These are phyloP conservation scores for Narcine bancroftii DNA, from an alignment of 2,113 vertebrate genomes.

Conservation along the genomic window DNA sequence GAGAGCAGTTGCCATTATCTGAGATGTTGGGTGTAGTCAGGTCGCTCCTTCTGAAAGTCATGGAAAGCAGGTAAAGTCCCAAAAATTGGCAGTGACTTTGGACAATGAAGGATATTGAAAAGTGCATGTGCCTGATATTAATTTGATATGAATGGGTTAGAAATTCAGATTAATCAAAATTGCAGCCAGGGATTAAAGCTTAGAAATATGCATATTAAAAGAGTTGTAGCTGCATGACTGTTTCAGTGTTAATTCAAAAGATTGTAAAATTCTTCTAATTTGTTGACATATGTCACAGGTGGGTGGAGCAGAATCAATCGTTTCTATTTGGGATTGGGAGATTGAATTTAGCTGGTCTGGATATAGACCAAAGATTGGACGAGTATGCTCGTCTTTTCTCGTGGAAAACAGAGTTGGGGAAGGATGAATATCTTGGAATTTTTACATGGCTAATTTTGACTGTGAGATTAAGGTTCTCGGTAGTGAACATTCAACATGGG, in stretches of 20 bases:
- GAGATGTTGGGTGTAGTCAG: too few species aligned
- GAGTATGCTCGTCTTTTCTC: too few species aligned
- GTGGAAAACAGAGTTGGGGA: not conserved
- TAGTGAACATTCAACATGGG: not conserved
- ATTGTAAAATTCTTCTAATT: not conserved
- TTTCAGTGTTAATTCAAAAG: not conserved
- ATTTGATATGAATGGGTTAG: not conserved
- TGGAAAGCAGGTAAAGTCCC: too few species aligned
- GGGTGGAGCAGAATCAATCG: not conserved
- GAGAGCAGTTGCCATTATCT: too few species aligned
- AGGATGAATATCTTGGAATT: not conserved
- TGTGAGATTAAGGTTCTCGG: not conserved
- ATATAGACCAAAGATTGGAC: not conserved
- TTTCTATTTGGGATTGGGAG: not conserved
- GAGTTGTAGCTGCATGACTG: too few species aligned
- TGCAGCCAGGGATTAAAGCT: not conserved
- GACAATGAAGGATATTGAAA: not conserved
- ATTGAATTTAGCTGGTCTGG: not conserved
- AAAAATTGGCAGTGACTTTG: too few species aligned
- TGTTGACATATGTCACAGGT: not conserved
- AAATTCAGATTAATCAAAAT: not conserved
- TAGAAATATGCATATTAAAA: not conserved
- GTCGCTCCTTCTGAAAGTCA: too few species aligned
- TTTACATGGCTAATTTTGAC: not conserved
- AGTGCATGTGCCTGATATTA: not conserved